Evolutionary conservation across 2,113 vertebrate species (phyloP).

Genomic region (Oncorhynchus kisutch): DNA sequence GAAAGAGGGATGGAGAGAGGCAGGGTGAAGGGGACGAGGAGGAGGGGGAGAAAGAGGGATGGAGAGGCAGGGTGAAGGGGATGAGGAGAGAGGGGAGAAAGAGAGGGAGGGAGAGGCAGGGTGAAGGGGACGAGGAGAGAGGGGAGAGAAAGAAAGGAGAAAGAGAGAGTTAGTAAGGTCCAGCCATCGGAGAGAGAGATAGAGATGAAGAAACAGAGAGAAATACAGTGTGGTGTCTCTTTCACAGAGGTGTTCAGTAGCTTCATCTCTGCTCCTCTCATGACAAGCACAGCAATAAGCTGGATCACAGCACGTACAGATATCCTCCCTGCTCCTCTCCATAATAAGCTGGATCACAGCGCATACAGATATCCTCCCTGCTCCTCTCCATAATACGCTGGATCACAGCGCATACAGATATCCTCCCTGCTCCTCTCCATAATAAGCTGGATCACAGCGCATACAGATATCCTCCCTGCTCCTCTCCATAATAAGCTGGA

Average conservation of each 20-base stretch:
- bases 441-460: neutral
- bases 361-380: no score
- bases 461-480: no score
- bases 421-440: no score
- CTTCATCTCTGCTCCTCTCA: no score
- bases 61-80: constrained; percentile 9
- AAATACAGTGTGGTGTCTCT: constrained; percentile 3
- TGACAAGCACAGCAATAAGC: neutral
- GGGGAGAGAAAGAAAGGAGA: neutral
- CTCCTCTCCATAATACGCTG: neutral
- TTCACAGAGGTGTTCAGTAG: neutral
- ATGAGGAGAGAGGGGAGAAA: neutral
- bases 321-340: no score
- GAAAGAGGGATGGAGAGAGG: no score
- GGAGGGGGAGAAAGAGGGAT: neutral
- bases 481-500: no score
- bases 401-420: no score
- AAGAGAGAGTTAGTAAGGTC: constrained; percentile 28
- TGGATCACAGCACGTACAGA: no score
- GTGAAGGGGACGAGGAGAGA: constrained; percentile 13
- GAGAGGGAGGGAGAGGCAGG: constrained; percentile 25
- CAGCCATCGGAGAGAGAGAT: neutral
- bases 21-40: no score
- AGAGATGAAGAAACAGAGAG: neutral
- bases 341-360: neutral